Conservation (phyloP, 1,140 invertebrate genomes). For the Drosophila setifemur region DNA sequence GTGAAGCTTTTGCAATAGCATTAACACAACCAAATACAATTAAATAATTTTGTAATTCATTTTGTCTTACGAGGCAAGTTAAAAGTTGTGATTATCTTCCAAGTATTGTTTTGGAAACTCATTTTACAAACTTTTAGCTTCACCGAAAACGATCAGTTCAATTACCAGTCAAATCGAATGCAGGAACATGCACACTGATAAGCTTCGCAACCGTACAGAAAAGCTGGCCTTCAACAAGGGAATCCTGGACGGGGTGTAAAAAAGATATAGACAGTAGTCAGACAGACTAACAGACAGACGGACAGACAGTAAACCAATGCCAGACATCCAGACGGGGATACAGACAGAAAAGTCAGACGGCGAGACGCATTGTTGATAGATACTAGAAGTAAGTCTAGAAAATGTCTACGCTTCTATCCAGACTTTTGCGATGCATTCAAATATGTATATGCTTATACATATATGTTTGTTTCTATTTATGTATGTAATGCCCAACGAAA, state of each 20-base stretch:
- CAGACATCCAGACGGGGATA: constrained; percentile 3
- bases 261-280: not conserved
- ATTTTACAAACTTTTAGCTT: not conserved
- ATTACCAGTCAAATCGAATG: constrained; percentile 18
- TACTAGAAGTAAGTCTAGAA: constrained; percentile 39
- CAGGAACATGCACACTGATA: constrained; percentile 26
- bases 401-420: constrained; percentile 20
- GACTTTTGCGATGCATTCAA: not conserved
- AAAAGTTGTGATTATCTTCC: too few relatives aligned
- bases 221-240: not conserved
- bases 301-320: constrained; percentile 23
- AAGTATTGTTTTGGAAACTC: too few relatives aligned
- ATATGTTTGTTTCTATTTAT: not conserved
- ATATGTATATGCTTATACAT: not conserved
- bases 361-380: constrained; percentile 48
- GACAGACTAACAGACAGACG: too few relatives aligned
- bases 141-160: constrained; percentile 15
- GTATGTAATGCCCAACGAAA: constrained; percentile 3
- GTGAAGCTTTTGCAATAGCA: too few relatives aligned
- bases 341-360: constrained; percentile 35
- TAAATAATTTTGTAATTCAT: too few relatives aligned
- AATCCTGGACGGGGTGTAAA: not conserved
- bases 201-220: constrained; percentile 8
- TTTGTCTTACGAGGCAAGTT: too few relatives aligned
- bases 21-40: too few relatives aligned